These are phyloP conservation scores for Chaetogeoica ovagalla DNA, from an alignment of 2,888 invertebrate species.

Conservation along the genomic window DNA sequence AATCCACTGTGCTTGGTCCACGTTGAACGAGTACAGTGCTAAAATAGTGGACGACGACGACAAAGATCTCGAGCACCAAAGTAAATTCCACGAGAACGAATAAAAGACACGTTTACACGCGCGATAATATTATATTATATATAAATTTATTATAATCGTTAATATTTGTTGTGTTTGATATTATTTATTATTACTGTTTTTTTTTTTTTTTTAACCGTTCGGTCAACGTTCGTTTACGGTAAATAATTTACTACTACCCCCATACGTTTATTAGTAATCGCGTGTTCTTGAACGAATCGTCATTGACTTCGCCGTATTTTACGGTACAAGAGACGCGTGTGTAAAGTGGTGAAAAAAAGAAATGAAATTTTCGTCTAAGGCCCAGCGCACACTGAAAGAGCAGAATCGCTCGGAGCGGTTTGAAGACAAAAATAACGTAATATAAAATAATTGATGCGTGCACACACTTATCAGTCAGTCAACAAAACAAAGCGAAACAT, in stretches of 20 bases:
- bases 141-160: background rate
- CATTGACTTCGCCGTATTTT: background rate
- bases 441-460: too few relatives aligned
- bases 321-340: background rate
- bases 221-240: background rate
- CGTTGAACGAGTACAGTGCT: conserved; percentile 54
- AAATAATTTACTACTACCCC: background rate
- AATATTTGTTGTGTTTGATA: background rate
- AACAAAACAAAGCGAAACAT: too few relatives aligned
- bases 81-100: background rate
- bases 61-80: conserved; percentile 1
- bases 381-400: too few relatives aligned
- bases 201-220: background rate
- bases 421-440: too few relatives aligned
- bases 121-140: too few relatives aligned
- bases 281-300: background rate
- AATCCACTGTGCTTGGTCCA: conserved; percentile 71
- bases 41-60: conserved; percentile 18
- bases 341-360: background rate
- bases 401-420: too few relatives aligned
- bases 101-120: background rate
- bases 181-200: background rate
- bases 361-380: too few relatives aligned
- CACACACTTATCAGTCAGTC: too few relatives aligned
- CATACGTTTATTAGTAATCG: background rate